A percentile compares a stretch with the other conserved stretches of the same genome.
Evolutionary conservation across 1,140 invertebrate genomes (phyloP).

Genomic region (Frieseomelitta varia): DNA sequence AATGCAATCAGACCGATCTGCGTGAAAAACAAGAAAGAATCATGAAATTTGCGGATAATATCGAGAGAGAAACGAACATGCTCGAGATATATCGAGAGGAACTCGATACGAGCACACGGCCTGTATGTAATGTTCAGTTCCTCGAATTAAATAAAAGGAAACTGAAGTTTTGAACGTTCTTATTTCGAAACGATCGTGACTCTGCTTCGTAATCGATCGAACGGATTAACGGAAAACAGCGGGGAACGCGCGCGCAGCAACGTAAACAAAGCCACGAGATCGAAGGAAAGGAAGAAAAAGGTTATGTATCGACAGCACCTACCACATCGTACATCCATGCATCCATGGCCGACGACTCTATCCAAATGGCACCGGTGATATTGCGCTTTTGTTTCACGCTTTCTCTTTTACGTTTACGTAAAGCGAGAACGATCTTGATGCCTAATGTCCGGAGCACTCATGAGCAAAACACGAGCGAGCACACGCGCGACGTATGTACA

Average conservation of each 20-base stretch:
- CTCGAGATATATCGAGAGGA: not conserved
- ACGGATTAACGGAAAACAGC: not conserved
- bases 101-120: no score
- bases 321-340: slow-evolving; percentile 81
- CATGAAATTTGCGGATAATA: not conserved
- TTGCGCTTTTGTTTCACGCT: not conserved
- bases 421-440: slow-evolving; percentile 4
- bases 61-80: not conserved
- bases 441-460: not conserved
- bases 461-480: not conserved
- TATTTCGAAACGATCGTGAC: not conserved
- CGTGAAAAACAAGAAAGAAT: not conserved
- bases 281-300: slow-evolving; percentile 29
- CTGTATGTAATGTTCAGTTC: not conserved
- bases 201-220: not conserved
- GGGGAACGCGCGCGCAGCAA: slow-evolving; percentile 41
- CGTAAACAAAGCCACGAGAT: slow-evolving; percentile 70
- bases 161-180: not conserved
- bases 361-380: not conserved
- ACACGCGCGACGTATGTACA: not conserved
- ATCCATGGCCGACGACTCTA: slow-evolving; percentile 71
- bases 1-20: not conserved
- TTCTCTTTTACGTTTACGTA: not conserved
- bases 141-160: not conserved
- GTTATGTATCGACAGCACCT: slow-evolving; percentile 60